Evolutionary conservation across 1,140 invertebrate species (phyloP).

Genomic region (Neelides sp.): DNA sequence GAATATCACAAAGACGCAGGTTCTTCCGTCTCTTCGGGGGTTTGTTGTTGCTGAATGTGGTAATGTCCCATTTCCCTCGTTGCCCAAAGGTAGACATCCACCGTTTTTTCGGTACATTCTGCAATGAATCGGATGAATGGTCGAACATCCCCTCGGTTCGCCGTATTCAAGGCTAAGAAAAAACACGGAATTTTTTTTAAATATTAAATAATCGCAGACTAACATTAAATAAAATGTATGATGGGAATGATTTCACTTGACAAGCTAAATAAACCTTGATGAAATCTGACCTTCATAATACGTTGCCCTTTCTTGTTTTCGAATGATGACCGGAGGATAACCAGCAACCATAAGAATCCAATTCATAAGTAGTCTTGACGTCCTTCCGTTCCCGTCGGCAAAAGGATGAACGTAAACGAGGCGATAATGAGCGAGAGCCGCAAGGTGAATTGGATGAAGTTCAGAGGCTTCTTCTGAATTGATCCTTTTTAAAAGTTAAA

Average conservation of each 20-base stretch:
- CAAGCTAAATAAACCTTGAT: neutral
- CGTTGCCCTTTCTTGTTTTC: constrained; percentile 65
- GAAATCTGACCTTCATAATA: constrained; percentile 38
- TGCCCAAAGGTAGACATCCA: constrained; percentile 85
- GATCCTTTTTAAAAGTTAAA: constrained; percentile 34
- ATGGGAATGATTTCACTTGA: neutral
- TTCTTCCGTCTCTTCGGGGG: neutral
- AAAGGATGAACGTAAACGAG: constrained; percentile 85
- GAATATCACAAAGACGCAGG: no score
- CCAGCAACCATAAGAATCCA: constrained; percentile 89
- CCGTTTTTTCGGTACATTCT: constrained; percentile 77
- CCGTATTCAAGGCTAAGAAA: constrained; percentile 71
- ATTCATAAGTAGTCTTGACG: constrained; percentile 89
- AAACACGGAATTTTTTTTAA: constrained; percentile 61
- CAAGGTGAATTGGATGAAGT: constrained; percentile 59
- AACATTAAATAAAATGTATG: neutral
- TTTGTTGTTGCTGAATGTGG: constrained; percentile 20
- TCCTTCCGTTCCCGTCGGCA: constrained; percentile 85
- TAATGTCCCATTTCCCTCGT: constrained; percentile 43
- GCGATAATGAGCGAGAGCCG: constrained; percentile 72
- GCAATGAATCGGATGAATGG: constrained; percentile 93
- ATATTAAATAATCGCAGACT: neutral
- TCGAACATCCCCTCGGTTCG: constrained; percentile 80
- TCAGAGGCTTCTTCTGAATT: constrained; percentile 71
- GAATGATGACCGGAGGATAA: constrained; percentile 88